Conservation (phyloP, 2,888 invertebrate genomes). For the Mechanitis messenoides region DNA sequence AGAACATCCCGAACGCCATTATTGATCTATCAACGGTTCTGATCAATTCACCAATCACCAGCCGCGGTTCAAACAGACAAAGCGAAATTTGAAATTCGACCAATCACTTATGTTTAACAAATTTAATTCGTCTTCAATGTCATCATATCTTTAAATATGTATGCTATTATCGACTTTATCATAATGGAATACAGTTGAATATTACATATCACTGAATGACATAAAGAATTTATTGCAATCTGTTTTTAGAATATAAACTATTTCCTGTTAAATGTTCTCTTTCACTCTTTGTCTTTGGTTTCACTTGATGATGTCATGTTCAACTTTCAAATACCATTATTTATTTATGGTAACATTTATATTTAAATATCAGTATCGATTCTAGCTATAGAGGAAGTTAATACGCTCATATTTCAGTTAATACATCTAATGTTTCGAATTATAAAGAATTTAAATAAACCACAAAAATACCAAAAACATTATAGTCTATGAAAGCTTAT, state of each 20-base stretch:
- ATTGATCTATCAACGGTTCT: constrained; percentile 68
- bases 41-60: constrained; percentile 67
- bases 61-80: constrained; percentile 51
- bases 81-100: constrained; percentile 59
- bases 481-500: too few relatives aligned
- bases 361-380: background rate
- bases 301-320: constrained; percentile 64
- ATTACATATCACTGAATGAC: constrained; percentile 26
- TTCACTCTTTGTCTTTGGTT: constrained; percentile 60
- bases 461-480: too few relatives aligned
- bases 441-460: too few relatives aligned
- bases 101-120: constrained; percentile 55
- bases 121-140: constrained; percentile 41
- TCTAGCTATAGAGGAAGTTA: background rate
- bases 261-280: constrained; percentile 67
- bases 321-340: constrained; percentile 49
- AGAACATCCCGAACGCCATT: constrained; percentile 50
- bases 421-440: too few relatives aligned
- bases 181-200: constrained; percentile 27
- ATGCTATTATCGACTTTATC: constrained; percentile 33
- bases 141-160: constrained; percentile 13
- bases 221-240: constrained; percentile 56
- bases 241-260: constrained; percentile 69
- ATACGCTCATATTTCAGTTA: background rate
- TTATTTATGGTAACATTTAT: constrained; percentile 11